Evolutionary conservation across 2,113 vertebrate genomes (phyloP), one percentile per base, ranked within the genome.

Genomic region (Excalfactoria chinensis): DNA sequence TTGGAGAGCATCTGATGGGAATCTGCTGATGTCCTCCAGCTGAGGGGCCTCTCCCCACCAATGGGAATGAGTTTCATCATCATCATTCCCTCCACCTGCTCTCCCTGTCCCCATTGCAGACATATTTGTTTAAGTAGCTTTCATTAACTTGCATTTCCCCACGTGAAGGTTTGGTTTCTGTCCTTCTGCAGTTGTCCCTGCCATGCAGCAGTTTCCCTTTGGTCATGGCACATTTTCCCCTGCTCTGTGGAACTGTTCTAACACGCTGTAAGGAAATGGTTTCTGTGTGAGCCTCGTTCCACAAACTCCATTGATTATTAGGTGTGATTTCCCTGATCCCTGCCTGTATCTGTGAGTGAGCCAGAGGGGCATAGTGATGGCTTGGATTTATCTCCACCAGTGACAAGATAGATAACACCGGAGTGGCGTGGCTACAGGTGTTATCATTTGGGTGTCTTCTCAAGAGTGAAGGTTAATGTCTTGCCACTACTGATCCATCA

Each of bases 401-500:
- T 85, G 77, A 94, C 95, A 94, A 90, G 91, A 92, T 74, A 55
- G 92, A 90, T 95, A 95, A 89, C 84, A 91, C 63, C 67, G 78
- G 86, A 89, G 68, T 80, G 91, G 84, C 64, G 1, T 87, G 89
- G 89, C 89, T 96, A 94, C 89, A 91, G 94, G 94, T 96, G 92
- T 93, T 96, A 95, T 94, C 94, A 95, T 96, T 95, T 92, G 93
- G 84, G 78, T 94, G 91, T 89, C 95, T 96, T 78, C 89, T 96
- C 91, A 80, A 89, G 95, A 96, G 89, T 96, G 96, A 95, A 96
- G 96, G 94, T 96, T 96, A 96, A 96, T 96, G 94, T 86, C 86
- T 87, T 92, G 84, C 91, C 93, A 87, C 90, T 91, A 40, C 96
- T 92, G 93, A 95, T 89, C 93, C 94, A 91, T 96, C 91, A 92